Evolutionary conservation across 2,113 vertebrate species (phyloP).

Genomic region (Microcebus murinus): DNA sequence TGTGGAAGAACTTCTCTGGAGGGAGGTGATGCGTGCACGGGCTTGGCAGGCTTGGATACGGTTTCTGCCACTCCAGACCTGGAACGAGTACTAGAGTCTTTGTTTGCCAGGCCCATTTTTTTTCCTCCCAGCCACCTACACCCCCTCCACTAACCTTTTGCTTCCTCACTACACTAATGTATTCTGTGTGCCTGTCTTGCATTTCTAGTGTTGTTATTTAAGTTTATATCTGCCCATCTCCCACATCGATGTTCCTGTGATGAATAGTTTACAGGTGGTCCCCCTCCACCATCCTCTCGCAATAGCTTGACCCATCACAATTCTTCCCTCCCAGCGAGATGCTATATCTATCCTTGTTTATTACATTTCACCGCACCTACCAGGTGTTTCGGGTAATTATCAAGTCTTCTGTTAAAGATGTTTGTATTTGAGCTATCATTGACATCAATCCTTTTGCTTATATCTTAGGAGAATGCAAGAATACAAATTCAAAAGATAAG

Average conservation of each 20-base stretch:
- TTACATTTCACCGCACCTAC: background rate
- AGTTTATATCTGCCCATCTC: background rate
- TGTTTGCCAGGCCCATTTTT: too few relatives aligned
- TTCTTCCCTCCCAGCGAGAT: background rate
- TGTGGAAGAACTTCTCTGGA: rapidly evolving
- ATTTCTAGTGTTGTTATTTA: rapidly evolving
- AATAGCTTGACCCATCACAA: background rate
- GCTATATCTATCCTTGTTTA: background rate
- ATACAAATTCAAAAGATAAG: conserved; percentile 19
- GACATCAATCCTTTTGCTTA: conserved; percentile 28
- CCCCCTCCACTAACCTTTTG: too few relatives aligned
- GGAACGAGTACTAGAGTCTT: background rate
- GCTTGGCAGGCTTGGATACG: background rate
- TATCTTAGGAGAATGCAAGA: background rate
- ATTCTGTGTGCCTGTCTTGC: rapidly evolving
- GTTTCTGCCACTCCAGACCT: background rate
- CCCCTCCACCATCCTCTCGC: rapidly evolving
- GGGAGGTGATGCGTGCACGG: background rate
- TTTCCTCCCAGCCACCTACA: too few relatives aligned
- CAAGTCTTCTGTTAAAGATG: background rate
- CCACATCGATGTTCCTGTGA: too few relatives aligned
- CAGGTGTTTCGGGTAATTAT: conserved; percentile 45
- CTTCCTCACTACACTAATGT: background rate
- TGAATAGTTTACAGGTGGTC: rapidly evolving
- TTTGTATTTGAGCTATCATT: background rate